phyloP scores from a whole-genome alignment of 37 sponge, comb jelly and placozoan species.

The Crambe crambe region DNA sequence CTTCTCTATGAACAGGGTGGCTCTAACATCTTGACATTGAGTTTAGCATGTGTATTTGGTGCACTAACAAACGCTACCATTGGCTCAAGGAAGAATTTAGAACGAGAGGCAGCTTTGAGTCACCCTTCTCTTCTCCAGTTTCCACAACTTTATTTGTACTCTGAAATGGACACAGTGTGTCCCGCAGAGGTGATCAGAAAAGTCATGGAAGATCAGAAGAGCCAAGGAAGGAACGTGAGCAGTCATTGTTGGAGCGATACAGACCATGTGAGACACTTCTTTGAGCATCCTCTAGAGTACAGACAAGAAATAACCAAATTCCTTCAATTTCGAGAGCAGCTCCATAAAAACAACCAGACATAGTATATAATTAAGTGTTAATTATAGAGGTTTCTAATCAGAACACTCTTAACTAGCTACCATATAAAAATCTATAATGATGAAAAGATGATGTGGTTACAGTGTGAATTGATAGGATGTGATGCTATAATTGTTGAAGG shows the following conservation, averaged over 20 bases:
- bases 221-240: conserved; percentile 26
- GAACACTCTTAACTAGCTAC: no score
- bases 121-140: conserved; percentile 2
- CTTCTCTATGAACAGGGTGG: conserved; percentile 49
- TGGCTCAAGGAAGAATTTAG: conserved; percentile 29
- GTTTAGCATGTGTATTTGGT: conserved; percentile 9
- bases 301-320: background rate
- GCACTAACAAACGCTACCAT: background rate
- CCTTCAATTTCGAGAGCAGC: no score
- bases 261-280: conserved; percentile 43
- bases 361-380: no score
- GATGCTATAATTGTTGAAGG: no score
- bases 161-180: conserved; percentile 43
- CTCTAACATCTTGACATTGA: background rate
- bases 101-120: conserved; percentile 2
- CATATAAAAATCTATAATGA: no score
- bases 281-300: conserved; percentile 52
- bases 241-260: conserved; percentile 41
- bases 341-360: no score
- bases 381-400: no score
- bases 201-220: conserved; percentile 33
- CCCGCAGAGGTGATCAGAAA: background rate
- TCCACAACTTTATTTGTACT: conserved; percentile 68
- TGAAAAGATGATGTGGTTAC: no score
- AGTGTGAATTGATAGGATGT: no score